A percentile compares a stretch with the other conserved stretches of the same genome.
Evolutionary conservation across 2,797 vertebrate genomes (phyloP).

Genomic region (Squalus acanthias): DNA sequence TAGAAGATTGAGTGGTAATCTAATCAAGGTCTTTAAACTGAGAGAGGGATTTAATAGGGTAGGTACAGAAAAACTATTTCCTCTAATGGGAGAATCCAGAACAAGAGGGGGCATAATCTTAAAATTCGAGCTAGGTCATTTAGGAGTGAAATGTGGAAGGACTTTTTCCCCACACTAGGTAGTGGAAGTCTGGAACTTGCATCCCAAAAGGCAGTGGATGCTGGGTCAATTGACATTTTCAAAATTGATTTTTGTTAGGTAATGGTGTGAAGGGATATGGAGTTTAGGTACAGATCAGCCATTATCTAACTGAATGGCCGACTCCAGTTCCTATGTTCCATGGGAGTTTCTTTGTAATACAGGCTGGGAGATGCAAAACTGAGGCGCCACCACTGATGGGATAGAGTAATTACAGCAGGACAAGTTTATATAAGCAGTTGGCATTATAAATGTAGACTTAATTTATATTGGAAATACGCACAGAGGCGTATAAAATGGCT

Average conservation of each 20-base stretch:
- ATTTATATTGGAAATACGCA: background rate
- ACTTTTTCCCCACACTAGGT: background rate
- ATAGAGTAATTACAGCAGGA: too few species aligned
- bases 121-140: background rate
- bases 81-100: background rate
- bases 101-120: too few species aligned
- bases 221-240: background rate
- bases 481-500: background rate
- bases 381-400: background rate
- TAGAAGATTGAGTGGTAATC: too few species aligned
- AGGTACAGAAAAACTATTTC: background rate
- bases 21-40: background rate
- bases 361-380: background rate
- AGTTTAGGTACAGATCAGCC: background rate
- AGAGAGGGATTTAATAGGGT: background rate
- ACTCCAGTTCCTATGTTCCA: background rate
- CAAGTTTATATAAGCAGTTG: too few species aligned
- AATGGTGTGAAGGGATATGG: background rate
- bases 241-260: too few species aligned
- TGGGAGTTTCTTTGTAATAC: background rate
- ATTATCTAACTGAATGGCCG: background rate
- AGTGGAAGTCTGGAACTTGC: background rate
- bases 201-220: background rate
- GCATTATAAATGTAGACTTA: too few species aligned
- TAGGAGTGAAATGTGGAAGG: background rate